phyloP scores from a whole-genome alignment of 2,797 vertebrate genomes.

The Phoxinus dragarum region DNA sequence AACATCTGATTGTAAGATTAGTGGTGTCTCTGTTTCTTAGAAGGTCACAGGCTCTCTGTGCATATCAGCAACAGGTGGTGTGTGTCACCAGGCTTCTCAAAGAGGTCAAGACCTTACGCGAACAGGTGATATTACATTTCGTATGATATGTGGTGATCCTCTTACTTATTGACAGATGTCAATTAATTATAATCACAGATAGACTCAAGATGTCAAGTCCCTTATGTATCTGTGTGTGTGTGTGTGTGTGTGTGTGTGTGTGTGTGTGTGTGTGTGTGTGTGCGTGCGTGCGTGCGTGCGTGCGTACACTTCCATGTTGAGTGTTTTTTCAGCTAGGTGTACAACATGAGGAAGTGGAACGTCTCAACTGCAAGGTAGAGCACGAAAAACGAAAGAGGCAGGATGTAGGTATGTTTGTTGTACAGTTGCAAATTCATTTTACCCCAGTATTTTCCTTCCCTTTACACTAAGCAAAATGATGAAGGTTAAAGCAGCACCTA shows the following conservation, averaged over 20 bases:
- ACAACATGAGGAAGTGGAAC: constrained; percentile 38
- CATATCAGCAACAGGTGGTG: constrained; percentile 37
- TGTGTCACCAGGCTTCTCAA: constrained; percentile 48
- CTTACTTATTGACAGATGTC: neutral
- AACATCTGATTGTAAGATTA: neutral
- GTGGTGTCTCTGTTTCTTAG: constrained; percentile 24
- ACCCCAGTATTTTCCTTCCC: neutral
- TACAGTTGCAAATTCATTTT: neutral
- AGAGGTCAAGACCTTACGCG: constrained; percentile 53
- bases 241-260: too few relatives aligned
- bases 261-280: too few relatives aligned
- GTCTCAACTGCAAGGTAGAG: constrained; percentile 44
- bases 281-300: neutral
- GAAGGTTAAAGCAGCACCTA: neutral
- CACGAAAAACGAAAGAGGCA: constrained; percentile 35
- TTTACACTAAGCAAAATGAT: neutral
- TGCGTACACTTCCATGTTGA: neutral
- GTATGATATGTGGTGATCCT: neutral
- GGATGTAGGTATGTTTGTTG: constrained; percentile 32
- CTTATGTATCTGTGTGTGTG: neutral
- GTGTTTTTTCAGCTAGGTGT: constrained; percentile 27
- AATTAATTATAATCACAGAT: neutral
- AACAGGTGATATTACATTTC: constrained; percentile 49
- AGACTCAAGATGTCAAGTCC: neutral
- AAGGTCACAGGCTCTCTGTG: constrained; percentile 33